phyloP scores from a whole-genome alignment of 2,888 invertebrate genomes.

The Andrena marginata region DNA sequence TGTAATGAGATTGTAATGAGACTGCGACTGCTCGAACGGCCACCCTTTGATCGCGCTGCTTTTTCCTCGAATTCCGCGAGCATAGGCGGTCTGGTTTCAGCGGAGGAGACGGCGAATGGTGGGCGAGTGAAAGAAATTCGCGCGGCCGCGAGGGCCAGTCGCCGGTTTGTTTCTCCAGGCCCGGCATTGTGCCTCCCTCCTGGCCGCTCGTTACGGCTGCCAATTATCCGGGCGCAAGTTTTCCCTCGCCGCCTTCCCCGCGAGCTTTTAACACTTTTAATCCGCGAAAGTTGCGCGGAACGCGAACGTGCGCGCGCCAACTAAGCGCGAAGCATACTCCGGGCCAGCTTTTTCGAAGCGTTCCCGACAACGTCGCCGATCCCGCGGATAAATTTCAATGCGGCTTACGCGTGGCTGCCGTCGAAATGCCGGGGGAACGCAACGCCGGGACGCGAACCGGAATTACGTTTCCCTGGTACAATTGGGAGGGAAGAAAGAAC shows the following conservation, averaged over 20 bases:
- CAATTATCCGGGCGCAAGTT: constrained; percentile 39
- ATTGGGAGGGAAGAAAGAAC: background rate
- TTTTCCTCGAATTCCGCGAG: too few relatives aligned
- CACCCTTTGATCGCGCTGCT: too few relatives aligned
- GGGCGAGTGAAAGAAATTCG: constrained; percentile 14
- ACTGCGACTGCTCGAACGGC: background rate
- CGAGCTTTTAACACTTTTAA: constrained; percentile 43
- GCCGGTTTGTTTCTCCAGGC: constrained; percentile 34
- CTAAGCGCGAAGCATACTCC: background rate
- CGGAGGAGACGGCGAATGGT: too few relatives aligned
- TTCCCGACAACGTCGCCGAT: background rate
- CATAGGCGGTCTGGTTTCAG: too few relatives aligned
- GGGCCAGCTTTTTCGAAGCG: background rate
- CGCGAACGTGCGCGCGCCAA: background rate
- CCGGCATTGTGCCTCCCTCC: constrained; percentile 25
- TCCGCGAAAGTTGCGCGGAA: constrained; percentile 24
- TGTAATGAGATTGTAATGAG: background rate
- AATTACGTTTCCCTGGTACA: background rate
- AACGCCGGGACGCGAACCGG: background rate
- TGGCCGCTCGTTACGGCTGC: constrained; percentile 45
- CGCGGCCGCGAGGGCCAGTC: background rate
- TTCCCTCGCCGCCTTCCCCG: background rate
- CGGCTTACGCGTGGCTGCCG: background rate
- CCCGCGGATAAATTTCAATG: background rate
- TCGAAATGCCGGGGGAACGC: background rate